Evolutionary conservation across 2,113 vertebrate genomes (phyloP).

Genomic region (Peromyscus californicus): DNA sequence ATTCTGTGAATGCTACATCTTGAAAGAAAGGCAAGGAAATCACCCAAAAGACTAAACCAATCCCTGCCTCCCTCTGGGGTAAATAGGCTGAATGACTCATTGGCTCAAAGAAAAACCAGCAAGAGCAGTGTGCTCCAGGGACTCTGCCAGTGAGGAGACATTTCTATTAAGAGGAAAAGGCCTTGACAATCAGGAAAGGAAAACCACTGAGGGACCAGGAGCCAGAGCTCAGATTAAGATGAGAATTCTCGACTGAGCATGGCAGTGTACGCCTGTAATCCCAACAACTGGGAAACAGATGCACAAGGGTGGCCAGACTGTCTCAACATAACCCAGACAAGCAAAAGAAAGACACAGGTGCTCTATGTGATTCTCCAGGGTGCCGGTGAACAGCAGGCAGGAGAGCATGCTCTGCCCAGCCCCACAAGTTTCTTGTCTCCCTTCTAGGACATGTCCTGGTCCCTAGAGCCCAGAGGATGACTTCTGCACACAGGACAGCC

Average conservation of each 20-base stretch:
- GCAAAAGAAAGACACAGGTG: background rate
- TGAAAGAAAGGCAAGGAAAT: background rate
- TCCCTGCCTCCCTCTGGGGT: background rate
- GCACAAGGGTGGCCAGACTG: background rate
- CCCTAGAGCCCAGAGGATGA: background rate
- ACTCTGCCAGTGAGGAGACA: background rate
- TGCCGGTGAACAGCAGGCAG: too few species aligned
- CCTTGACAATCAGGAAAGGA: background rate
- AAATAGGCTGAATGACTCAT: accelerated
- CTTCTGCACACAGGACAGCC: background rate
- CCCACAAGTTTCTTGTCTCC: background rate
- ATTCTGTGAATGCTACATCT: background rate
- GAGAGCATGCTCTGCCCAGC: accelerated
- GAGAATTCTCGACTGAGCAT: too few species aligned
- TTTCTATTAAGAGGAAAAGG: background rate
- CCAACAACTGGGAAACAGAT: background rate
- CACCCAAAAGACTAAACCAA: background rate
- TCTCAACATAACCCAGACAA: background rate
- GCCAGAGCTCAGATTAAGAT: background rate
- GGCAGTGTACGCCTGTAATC: background rate
- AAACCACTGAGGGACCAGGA: background rate
- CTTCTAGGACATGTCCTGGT: background rate
- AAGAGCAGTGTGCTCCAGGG: background rate
- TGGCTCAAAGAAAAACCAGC: background rate
- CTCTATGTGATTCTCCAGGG: background rate